phyloP scores from a whole-genome alignment of 2,797 vertebrate species.

The Rhynchotus rufescens region DNA sequence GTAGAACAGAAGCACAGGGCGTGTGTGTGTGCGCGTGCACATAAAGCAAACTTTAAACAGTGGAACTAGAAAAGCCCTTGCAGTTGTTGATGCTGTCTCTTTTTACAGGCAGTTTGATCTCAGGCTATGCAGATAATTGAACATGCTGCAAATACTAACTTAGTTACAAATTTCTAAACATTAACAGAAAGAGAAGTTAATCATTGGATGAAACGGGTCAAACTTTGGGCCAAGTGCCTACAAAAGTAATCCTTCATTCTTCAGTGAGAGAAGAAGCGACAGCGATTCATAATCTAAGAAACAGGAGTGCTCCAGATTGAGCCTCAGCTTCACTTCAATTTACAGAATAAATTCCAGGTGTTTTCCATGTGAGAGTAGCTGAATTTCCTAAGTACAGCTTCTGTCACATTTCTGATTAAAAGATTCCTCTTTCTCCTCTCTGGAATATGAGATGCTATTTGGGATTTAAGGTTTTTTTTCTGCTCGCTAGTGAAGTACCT shows the following conservation, averaged over 20 bases:
- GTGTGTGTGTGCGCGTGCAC: not conserved
- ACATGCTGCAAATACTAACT: not conserved
- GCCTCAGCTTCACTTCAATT: not conserved
- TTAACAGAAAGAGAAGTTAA: slow-evolving; percentile 15
- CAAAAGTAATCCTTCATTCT: not conserved
- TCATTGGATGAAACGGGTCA: not conserved
- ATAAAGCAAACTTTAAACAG: not conserved
- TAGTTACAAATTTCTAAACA: slow-evolving; percentile 5
- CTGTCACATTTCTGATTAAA: not conserved
- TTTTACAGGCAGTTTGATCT: not conserved
- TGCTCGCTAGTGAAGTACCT: not conserved
- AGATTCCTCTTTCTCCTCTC: not conserved
- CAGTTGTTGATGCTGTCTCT: not conserved
- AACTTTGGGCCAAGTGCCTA: slow-evolving; percentile 8
- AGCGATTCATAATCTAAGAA: not conserved
- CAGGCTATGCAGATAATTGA: not conserved
- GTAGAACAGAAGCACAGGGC: not conserved
- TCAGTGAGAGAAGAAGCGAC: not conserved
- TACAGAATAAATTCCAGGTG: not conserved
- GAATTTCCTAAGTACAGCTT: not conserved
- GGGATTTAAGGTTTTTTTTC: not conserved
- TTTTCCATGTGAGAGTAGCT: not conserved
- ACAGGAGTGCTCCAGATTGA: not conserved
- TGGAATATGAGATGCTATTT: not conserved
- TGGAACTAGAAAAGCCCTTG: slow-evolving; percentile 12